These are phyloP conservation scores for Percopsis transmontana DNA, from an alignment of 2,113 vertebrate species.

Conservation along the genomic window DNA sequence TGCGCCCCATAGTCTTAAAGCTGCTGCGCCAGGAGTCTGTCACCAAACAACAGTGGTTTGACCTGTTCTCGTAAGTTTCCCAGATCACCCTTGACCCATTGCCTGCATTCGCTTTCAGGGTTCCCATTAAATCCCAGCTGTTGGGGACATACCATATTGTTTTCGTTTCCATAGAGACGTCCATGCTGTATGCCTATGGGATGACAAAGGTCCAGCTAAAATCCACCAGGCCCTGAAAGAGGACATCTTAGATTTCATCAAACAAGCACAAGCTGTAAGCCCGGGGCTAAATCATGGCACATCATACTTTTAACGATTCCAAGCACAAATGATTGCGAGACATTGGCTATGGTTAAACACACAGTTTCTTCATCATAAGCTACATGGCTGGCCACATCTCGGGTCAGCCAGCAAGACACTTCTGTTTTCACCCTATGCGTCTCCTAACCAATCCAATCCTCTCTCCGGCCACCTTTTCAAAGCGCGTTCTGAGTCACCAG, in stretches of 20 bases:
- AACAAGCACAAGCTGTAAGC: constrained; percentile 98
- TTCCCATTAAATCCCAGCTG: background rate
- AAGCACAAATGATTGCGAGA: background rate
- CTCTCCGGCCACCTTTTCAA: constrained; percentile 2
- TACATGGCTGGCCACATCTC: background rate
- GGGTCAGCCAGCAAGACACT: constrained; percentile 3
- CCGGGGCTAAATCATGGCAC: background rate
- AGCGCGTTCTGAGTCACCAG: constrained; percentile 97
- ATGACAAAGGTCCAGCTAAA: constrained; percentile 98
- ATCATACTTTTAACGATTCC: too few species aligned
- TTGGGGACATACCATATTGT: background rate
- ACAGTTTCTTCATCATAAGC: background rate
- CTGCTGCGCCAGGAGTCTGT: constrained; percentile 97
- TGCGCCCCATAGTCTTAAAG: constrained; percentile 97
- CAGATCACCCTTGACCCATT: background rate
- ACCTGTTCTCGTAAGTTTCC: constrained; percentile 94
- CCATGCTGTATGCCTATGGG: constrained; percentile 97
- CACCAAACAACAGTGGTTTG: constrained; percentile 98
- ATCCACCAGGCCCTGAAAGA: constrained; percentile 99
- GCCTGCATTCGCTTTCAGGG: background rate
- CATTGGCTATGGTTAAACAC: background rate
- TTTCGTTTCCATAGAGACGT: constrained; percentile 85
- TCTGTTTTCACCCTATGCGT: background rate
- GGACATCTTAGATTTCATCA: constrained; percentile 98
- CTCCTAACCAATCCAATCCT: constrained; percentile 16